Conservation (phyloP, 2,888 invertebrate genomes). For the Xanthia icteritia region DNA sequence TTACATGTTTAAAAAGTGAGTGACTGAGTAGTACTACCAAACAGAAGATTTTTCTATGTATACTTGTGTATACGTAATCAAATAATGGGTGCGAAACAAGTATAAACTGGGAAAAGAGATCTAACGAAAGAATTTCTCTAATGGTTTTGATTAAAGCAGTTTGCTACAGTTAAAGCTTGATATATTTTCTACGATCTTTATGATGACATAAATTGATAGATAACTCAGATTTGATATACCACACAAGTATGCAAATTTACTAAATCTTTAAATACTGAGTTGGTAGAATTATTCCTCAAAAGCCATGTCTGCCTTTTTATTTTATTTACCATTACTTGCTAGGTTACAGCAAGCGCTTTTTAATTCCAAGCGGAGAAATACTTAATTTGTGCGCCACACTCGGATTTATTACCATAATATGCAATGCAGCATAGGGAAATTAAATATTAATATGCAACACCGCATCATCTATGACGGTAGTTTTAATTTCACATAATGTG, state of each 20-base stretch:
- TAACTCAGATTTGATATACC: not conserved
- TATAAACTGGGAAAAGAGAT: not conserved
- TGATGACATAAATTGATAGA: not conserved
- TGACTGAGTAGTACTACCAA: slow-evolving; percentile 10
- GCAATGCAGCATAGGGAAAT: slow-evolving; percentile 30
- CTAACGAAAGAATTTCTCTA: not conserved
- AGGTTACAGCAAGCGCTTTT: not conserved
- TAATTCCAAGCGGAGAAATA: slow-evolving; percentile 2
- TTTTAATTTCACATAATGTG: slow-evolving; percentile 65
- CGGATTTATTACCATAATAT: slow-evolving; percentile 24
- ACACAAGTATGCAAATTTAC: not conserved
- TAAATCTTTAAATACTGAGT: not conserved
- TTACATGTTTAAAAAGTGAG: slow-evolving; percentile 44
- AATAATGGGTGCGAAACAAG: not conserved
- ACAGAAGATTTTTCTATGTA: slow-evolving; percentile 20
- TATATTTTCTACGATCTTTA: not conserved
- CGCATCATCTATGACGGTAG: slow-evolving; percentile 43
- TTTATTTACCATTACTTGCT: slow-evolving; percentile 2
- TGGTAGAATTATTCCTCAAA: not conserved
- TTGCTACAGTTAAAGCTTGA: not conserved
- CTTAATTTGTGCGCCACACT: not conserved
- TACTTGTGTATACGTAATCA: not conserved
- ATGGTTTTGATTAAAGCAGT: not conserved
- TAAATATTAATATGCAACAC: slow-evolving; percentile 51
- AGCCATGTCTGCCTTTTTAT: not conserved